A percentile compares a stretch with the other conserved stretches of the same genome.
Evolutionary conservation across 2,113 vertebrate species (phyloP).

Genomic region (Trogon melanurus): DNA sequence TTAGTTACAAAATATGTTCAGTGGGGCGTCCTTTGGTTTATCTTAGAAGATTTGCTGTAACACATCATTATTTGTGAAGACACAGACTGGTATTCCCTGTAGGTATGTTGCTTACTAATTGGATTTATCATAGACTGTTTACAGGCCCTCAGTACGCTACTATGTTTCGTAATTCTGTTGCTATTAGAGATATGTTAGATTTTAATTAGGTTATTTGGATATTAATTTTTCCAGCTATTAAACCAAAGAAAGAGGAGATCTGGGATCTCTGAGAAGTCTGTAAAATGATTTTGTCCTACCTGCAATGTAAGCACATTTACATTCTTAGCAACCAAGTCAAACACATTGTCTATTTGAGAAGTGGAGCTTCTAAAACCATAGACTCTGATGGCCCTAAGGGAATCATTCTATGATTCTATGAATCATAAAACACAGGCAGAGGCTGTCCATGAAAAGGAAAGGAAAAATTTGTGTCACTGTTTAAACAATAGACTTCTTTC

Average conservation of each 20-base stretch:
- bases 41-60: neutral
- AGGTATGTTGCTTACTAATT: neutral
- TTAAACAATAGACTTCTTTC: constrained; percentile 63
- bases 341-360: neutral
- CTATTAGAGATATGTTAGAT: neutral
- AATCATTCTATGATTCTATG: neutral
- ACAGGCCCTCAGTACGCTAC: neutral
- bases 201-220: neutral
- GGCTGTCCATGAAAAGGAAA: constrained; percentile 16
- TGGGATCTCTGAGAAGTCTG: neutral
- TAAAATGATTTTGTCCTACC: neutral
- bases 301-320: neutral
- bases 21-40: neutral
- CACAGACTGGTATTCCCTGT: neutral
- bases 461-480: constrained; percentile 51
- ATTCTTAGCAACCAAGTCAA: constrained; percentile 14
- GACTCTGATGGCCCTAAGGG: constrained; percentile 2
- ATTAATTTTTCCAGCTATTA: neutral
- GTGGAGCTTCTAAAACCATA: neutral
- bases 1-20: neutral
- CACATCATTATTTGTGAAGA: neutral
- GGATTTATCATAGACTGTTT: neutral
- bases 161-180: neutral
- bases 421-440: constrained; percentile 33
- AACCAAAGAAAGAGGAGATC: neutral